Base-by-base conservation (phyloP, 2,888 invertebrate genomes). In the Tortricodes alternella region DNA sequence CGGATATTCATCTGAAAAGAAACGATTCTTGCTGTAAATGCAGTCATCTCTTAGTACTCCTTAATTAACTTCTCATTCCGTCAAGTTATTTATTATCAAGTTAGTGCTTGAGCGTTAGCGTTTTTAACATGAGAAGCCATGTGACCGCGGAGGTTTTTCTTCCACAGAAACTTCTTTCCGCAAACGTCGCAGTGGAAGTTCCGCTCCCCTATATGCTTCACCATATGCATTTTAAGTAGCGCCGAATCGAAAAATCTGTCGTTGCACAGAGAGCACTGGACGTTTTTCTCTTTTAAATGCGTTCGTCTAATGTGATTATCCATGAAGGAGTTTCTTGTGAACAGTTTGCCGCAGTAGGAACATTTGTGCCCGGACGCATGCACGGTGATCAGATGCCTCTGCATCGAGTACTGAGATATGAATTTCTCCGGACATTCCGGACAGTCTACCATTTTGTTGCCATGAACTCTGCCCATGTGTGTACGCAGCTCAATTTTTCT, bases 181-280 rank as follows among this genome's bases (percentile, higher is more conserved):
- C 93, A 93, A 11, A 92, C 74, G 58, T 93, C 92, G 57, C 93
- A 93, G 48, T 92, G 87, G 56, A 91, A 92, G 21, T 86, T 86
- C 3, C 87, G 83, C 13, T 91, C 91, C 1, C 89, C 89, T 3
- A 84, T 80, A 63, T 92, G 92, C 50, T 84, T 85, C 6, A 86
- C 81, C 76, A 89, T 87, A 52, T 92, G 92, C 62, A 71, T 74
- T 61, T 76, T 87, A 29, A 89, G 58, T 2, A 80, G 71, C 15
- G 74, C 74, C 1, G 66, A 60, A 37, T 87, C 82, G 59, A 86
- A 86, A 41, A 87, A 87, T 34, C 63, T 73, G 39, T 83, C 78
- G 2, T 67, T 73, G 55, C 88, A 87, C 0, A 83, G 61, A 0
- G 77, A 64, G 38, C 87, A 87, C 53, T 82, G 73, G 0, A 81